phyloP scores from a whole-genome alignment of 2,888 invertebrate species.

The Tillus elongatus region DNA sequence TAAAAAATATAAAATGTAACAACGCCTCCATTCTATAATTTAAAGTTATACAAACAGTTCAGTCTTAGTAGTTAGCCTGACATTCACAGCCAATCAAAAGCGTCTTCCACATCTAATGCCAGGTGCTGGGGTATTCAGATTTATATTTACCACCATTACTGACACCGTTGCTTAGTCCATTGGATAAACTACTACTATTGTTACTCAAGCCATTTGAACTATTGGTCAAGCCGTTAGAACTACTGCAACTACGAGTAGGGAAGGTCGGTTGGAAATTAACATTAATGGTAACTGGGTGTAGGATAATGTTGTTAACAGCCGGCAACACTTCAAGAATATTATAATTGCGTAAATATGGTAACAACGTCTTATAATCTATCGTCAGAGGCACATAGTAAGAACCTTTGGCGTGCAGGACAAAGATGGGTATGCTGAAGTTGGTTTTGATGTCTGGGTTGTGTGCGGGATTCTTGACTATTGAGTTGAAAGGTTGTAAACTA shows the following conservation, averaged over 20 bases:
- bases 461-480: slow-evolving; percentile 18
- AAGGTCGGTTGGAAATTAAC: slow-evolving; percentile 67
- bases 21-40: too few relatives aligned
- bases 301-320: slow-evolving; percentile 49
- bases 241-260: neutral
- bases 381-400: slow-evolving; percentile 81
- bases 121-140: too few relatives aligned
- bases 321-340: slow-evolving; percentile 49
- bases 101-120: too few relatives aligned
- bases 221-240: too few relatives aligned
- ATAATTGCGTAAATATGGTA: slow-evolving; percentile 60
- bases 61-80: too few relatives aligned
- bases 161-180: too few relatives aligned
- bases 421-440: slow-evolving; percentile 67
- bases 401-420: slow-evolving; percentile 82
- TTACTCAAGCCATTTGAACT: too few relatives aligned
- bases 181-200: too few relatives aligned
- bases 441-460: slow-evolving; percentile 24
- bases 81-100: too few relatives aligned
- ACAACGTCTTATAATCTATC: slow-evolving; percentile 62
- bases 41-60: too few relatives aligned
- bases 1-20: too few relatives aligned
- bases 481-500: slow-evolving; percentile 21
- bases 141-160: too few relatives aligned
- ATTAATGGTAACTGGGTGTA: slow-evolving; percentile 84